Evolutionary conservation across 2,888 invertebrate genomes (phyloP).

Genomic region (Tenthredo livida): DNA sequence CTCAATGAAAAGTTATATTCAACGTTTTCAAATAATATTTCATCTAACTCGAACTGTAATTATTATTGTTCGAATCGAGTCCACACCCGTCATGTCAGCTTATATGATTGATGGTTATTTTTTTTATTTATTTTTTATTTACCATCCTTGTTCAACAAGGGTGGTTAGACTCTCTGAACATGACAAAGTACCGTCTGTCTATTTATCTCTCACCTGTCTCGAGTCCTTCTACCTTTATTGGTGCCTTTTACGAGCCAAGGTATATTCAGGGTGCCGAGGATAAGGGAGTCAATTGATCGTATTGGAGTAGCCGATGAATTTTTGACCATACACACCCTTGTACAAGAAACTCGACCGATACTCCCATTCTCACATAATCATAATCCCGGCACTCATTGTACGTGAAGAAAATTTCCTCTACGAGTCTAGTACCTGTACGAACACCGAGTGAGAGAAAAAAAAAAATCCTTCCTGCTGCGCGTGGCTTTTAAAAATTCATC

Average conservation of each 20-base stretch:
- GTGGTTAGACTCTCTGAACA: slow-evolving; percentile 5
- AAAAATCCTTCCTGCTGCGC: not conserved
- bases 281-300: slow-evolving; percentile 37
- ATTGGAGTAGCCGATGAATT: slow-evolving; percentile 31
- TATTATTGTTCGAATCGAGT: slow-evolving; percentile 11
- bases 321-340: not conserved
- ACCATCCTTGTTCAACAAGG: not conserved
- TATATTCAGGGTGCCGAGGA: not conserved
- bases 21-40: slow-evolving; percentile 8
- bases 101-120: slow-evolving; percentile 7
- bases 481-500: slow-evolving; percentile 14
- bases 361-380: slow-evolving; percentile 15
- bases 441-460: not conserved
- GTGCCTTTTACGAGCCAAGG: not conserved
- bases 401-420: not conserved
- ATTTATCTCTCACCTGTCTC: slow-evolving; percentile 25
- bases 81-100: not conserved
- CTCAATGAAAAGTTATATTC: slow-evolving; percentile 21
- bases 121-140: not conserved
- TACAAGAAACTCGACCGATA: not conserved
- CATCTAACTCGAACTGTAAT: not conserved
- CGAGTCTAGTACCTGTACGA: too few species aligned
- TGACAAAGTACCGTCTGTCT: slow-evolving; percentile 32
- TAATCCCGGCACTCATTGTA: not conserved
- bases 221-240: not conserved